phyloP scores from a whole-genome alignment of 2,888 invertebrate genomes.

The Drosophila merina region DNA sequence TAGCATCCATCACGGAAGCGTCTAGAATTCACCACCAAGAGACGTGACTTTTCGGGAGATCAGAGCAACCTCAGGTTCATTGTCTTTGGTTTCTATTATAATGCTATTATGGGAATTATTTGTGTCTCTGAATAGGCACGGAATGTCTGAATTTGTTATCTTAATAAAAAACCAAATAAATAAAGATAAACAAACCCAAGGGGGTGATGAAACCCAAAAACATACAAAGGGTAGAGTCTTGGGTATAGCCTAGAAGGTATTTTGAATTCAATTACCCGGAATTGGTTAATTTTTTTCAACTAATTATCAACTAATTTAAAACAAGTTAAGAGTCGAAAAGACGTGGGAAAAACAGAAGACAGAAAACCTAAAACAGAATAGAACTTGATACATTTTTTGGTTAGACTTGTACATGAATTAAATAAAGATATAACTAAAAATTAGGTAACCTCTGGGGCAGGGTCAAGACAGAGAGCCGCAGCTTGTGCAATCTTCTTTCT shows the following conservation, averaged over 20 bases:
- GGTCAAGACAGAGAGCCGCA: conserved; percentile 6
- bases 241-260: not conserved
- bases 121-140: conserved; percentile 15
- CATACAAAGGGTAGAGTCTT: no score
- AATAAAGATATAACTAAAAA: no score
- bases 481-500: conserved; percentile 32
- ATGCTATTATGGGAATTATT: conserved; percentile 12
- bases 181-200: not conserved
- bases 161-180: not conserved
- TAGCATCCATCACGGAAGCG: conserved; percentile 23
- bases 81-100: not conserved
- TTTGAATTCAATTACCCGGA: conserved; percentile 1
- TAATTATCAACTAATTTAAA: not conserved
- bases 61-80: no score
- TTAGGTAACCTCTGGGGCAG: conserved; percentile 1
- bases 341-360: no score
- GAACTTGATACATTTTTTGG: no score
- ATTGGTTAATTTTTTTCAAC: not conserved
- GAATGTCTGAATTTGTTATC: conserved; percentile 5
- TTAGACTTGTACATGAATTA: no score
- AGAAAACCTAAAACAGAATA: no score
- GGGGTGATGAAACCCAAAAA: no score
- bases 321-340: not conserved
- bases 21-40: conserved; percentile 22
- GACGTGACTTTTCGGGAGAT: conserved; percentile 22